Base-by-base conservation (phyloP, 2,888 invertebrate genomes). In the Orgyia antiqua region DNA sequence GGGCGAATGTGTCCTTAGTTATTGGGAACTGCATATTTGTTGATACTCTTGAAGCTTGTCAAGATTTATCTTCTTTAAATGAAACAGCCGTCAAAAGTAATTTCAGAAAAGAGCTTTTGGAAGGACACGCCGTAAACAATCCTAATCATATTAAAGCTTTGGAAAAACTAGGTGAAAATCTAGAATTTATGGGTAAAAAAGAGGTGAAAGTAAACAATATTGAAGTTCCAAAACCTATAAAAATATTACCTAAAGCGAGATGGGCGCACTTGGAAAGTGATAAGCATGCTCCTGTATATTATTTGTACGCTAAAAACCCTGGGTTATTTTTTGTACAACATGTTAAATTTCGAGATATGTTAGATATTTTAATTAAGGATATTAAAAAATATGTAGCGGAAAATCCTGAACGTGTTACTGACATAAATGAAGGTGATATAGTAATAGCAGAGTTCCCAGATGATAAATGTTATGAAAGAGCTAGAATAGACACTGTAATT, bases 1-100 rank as follows among this genome's bases (percentile, higher is more conserved):
- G 70, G 40, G 88, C 79, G 2, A 67, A 87, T 58, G 82, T 92
- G 19, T 62, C 70, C 4, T 59, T 91, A 40, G 88, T 90, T 27
- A 55, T 93, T 13, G 89, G 89, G 0, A 87, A 90, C 38, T 88
- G 87, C 1, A 58, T 93, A 19, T 92, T 92, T 86, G 73, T 93
- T 1, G 88, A 91, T 30, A 89, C 90, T 2, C 60, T 93, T 20
- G 88, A 89, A 54, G 78, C 88, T 13, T 87, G 89, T 36, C 87
- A 88, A 41, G 78, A 88, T 34, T 65, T 92, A 11, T 61, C 76
- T 1, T 68, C 82, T 2, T 45, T 79, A 2, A 82, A 88, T 12
- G 77, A 87, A 48, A 67, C 73, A 0, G 84, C 90, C 3, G 83
- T 88, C 2, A 87, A 86, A 40, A 69, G 86, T 15, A 87, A 89